Evolutionary conservation across 2,888 invertebrate genomes (phyloP), one percentile per base, ranked within the genome.

Genomic region (Caenorhabditis sulstoni): DNA sequence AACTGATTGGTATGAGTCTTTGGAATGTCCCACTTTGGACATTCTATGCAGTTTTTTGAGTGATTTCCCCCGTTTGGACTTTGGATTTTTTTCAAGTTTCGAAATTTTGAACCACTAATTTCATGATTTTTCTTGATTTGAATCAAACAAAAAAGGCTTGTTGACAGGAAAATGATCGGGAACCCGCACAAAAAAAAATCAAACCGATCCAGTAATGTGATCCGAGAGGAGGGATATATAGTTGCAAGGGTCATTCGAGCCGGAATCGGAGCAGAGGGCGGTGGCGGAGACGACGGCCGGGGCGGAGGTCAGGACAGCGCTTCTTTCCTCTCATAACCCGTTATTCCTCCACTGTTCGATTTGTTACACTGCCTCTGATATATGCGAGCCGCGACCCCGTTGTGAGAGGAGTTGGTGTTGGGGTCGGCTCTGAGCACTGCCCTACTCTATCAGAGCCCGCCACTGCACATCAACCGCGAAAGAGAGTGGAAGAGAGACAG

Each of bases 281-380:
- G 57, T 47, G 58, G 58, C 41, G 58, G 64, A 50, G 58, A 41
- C 47, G 41, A 49, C 35, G 55, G 41, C 59, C 37, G 41, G 64
- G 57, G 61, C 71, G 49, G 57, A 71, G 71, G 71, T 73, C 73
- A 64, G 47, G 39, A 50, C 64, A 73, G 73, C 50, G 64, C 58
- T 73, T 73, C 73, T 73, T 73, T 73, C 49, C 62, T 62, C 45
- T 64, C 73, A 64, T 73, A 73, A 71, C 71, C 71, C 71, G 49
- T 71, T 55, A 57, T 64, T 73, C 73, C 73, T 64, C 71, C 64
- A 71, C 57, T 73, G 73, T 73, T 73, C 73, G 64, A 73, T 73
- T 64, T 73, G 73, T 73, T 73, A 73, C 73, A 73, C 73, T 73
- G 23, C 29, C 29, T 64, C 73, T 73, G 73, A 73, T 73, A 71